Base-by-base conservation (phyloP, 1,140 invertebrate genomes). In the Eupristina koningsbergeri region DNA sequence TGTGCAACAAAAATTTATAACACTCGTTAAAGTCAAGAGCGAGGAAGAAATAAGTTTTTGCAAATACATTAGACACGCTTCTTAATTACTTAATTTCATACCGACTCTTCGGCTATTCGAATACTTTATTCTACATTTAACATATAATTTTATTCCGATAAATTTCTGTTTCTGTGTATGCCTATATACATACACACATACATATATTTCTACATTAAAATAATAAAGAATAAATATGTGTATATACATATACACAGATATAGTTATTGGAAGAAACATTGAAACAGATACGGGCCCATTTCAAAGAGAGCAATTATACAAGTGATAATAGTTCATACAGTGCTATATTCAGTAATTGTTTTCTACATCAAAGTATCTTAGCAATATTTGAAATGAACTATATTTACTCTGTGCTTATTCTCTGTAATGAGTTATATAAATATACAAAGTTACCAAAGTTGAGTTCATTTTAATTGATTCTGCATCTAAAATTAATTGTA, bases 1-100 rank as follows among this genome's bases (percentile, higher is more conserved):
- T 83, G 86, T 84, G 89, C 87, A 87, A 90, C 89, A 90, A 89
- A 90, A 91, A 91, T 91, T 91, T 91, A 91, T 91, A 90, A 89
- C 86, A 86, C 90, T 91, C 91, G 89, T 91, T 91, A 91, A 90
- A 74, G 50, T 19, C 69, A 63, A 50, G 63, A 82, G 74, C 19
- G 36, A 15, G 58, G 36, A 34, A 58, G 74, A 50, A 87, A 85
- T 89, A 90, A 89, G 89, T 88, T 90, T 90, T 53, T 17, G 64
- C 50, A 63, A 47, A 88, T 90, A 90, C 73, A 90, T 90, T 89
- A 86, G 86, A 86, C 31, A 8, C 34, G 15, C 58, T 84, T 87
- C 89, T 89, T 91, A 90, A 91, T 91, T 91, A 88, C 90, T 90
- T 86, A 86, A 86, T 85, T 86, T 82, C 75, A 84, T 81, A 86